phyloP scores from a whole-genome alignment of 1,140 invertebrate genomes.

The Papilio helenus region DNA sequence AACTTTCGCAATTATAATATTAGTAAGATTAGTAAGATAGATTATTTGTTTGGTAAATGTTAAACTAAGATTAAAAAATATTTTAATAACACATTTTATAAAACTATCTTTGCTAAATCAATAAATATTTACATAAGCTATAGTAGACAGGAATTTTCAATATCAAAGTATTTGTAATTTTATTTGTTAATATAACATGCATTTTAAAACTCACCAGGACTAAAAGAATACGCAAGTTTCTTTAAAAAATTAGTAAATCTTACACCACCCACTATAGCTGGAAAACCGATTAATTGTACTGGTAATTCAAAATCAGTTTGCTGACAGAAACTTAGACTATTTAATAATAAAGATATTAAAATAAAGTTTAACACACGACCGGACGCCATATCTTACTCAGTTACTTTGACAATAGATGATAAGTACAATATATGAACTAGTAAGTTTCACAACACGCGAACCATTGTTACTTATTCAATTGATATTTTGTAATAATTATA shows the following conservation, averaged over 20 bases:
- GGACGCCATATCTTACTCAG: slow-evolving; percentile 17
- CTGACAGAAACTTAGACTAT: slow-evolving; percentile 51
- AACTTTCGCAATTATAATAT: too few species aligned
- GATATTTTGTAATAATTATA: slow-evolving; percentile 15
- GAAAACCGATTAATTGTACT: slow-evolving; percentile 92
- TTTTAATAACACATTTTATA: too few species aligned
- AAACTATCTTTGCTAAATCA: background rate
- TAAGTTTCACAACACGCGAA: slow-evolving; percentile 35
- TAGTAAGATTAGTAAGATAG: too few species aligned
- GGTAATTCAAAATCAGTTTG: slow-evolving; percentile 86
- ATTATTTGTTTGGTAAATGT: too few species aligned
- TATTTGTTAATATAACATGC: background rate
- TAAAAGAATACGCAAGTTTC: slow-evolving; percentile 91
- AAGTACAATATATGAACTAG: slow-evolving; percentile 2
- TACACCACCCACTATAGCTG: slow-evolving; percentile 90
- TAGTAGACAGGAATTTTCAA: background rate
- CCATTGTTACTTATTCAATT: slow-evolving; percentile 37
- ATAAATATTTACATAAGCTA: background rate
- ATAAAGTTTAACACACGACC: slow-evolving; percentile 29
- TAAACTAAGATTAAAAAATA: too few species aligned
- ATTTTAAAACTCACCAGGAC: slow-evolving; percentile 87
- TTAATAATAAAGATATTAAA: slow-evolving; percentile 49
- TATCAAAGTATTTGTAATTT: too few species aligned
- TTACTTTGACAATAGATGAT: slow-evolving; percentile 33
- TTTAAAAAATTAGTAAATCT: slow-evolving; percentile 91